Base-by-base conservation (phyloP, 2,888 invertebrate species). In the Notodonta ziczac region DNA sequence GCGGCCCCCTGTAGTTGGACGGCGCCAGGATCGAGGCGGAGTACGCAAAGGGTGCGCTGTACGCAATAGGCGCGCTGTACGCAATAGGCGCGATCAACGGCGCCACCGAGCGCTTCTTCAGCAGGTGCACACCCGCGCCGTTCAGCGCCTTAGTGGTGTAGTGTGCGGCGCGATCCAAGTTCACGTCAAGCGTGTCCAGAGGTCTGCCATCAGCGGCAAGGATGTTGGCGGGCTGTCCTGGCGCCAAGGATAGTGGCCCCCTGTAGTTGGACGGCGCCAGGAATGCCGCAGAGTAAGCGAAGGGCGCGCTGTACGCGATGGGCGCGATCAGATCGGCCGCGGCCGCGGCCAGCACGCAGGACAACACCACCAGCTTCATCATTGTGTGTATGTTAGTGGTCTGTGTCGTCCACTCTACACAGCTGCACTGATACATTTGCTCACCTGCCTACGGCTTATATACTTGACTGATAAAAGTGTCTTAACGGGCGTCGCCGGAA, bases 321-420 rank as follows among this genome's bases (percentile, higher is more conserved):
- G 61, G 65, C 46, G 67, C 67, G 61, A 81, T 32, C 42, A 73
- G 71, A 50, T 78, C 66, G 35, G 95, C 95, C 65, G 92, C 90
- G 73, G 92, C 95, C 72, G 94, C 88, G 71, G 95, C 95, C 85
- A 95, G 74, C 77, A 95, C 82, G 89, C 95, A 95, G 81, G 94
- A 95, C 91, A 95, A 94, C 87, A 95, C 95, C 93, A 95, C 94
- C 94, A 94, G 85, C 82, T 93, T 93, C 85, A 93, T 83, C 94
- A 94, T 94, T 74, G 78, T 90, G 86, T 77, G 69, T 57, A 55
- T 61, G 62, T 61, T 42, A 82, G 81, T 85, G 90, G 91, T 90
- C 91, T 93, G 92, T 92, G 90, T 89, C 89, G 86, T 60, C 79
- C 74, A 78, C 74, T 81, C 73, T 58, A 74, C 73, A 80, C 61